These are phyloP conservation scores for Talpa occidentalis DNA, from an alignment of 2,113 vertebrate species.

Conservation along the genomic window DNA sequence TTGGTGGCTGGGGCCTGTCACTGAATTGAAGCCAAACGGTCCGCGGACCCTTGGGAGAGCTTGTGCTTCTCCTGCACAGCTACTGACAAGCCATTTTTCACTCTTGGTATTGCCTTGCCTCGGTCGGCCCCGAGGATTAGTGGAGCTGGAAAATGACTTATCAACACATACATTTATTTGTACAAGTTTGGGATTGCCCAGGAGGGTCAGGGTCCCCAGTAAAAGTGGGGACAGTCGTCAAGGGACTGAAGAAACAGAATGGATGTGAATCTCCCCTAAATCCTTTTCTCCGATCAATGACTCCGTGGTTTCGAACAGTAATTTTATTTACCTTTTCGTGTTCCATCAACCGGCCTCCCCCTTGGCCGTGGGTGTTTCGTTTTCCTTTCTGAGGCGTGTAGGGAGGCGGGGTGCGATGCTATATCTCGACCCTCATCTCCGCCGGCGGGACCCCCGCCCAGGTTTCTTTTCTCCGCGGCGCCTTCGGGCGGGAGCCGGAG, in stretches of 20 bases:
- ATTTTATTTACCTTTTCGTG: conserved; percentile 65
- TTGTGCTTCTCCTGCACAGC: not conserved
- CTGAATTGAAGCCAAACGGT: not conserved
- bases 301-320: conserved; percentile 55
- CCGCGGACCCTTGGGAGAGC: rapidly evolving
- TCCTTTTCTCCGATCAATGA: not conserved
- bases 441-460: conserved; percentile 54
- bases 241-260: not conserved
- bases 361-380: rapidly evolving
- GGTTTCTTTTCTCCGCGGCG: conserved; percentile 74
- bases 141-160: not conserved
- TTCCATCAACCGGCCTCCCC: not conserved
- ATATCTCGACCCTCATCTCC: conserved; percentile 9
- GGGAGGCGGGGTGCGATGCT: not conserved
- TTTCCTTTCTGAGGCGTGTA: not conserved
- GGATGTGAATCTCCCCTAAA: not conserved
- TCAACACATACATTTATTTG: not conserved
- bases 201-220: not conserved
- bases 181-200: not conserved
- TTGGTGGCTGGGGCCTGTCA: not conserved
- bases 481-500: conserved; percentile 35
- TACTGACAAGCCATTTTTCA: not conserved
- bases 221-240: rapidly evolving
- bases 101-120: not conserved
- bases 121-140: too few relatives aligned